Evolutionary conservation across 2,797 vertebrate species (phyloP), one percentile per base, ranked within the genome.

Genomic region (Mastacembelus armatus): DNA sequence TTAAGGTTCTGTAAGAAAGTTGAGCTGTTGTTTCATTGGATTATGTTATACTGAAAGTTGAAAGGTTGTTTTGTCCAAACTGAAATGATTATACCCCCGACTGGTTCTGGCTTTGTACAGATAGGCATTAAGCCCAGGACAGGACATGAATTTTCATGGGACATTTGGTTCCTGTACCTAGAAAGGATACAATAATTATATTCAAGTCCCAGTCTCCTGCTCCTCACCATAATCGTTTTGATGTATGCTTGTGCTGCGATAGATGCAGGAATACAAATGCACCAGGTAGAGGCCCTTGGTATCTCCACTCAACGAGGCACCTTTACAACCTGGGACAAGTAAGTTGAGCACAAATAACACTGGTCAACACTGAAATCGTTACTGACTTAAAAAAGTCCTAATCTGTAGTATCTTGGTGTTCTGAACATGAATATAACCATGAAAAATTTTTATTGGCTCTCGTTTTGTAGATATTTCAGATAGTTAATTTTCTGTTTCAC

Each of bases 271-370:
- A 74, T 96, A 60, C 92, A 96, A 62, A 96, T 97, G 93, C 80
- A 52, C 70, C 95, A 99, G 80, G 92, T 99, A 50, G 92, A 92
- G 42, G 94, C 93, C 18, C 91, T 99, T 40, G 98, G 98, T 14
- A 96, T 99, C 71, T 96, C 98, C 27, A 96, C 97, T 0, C 98
- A 98, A 76, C 94, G 97, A 85, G 91, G 56, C 44, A 98, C 97
- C 27, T 99, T 99, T 67, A 96, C 96, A 63, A 99, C 96, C 0
- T 99, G 97, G 98, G 90, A 98, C 91, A 96, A 91, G 97, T 99
- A 85, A 67, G 40, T 29, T 21, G 0, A 32, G 16, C n/a, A n/a
- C n/a, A n/a, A n/a, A n/a, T n/a, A n/a, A n/a, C n/a, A n/a, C n/a
- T n/a, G n/a, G n/a, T n/a, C n/a, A n/a, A n/a, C n/a, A n/a, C n/a